A percentile compares a stretch with the other conserved stretches of the same genome.
These are phyloP conservation scores for Heliothis peltigera DNA, from an alignment of 2,888 invertebrate species.

Conservation along the genomic window DNA sequence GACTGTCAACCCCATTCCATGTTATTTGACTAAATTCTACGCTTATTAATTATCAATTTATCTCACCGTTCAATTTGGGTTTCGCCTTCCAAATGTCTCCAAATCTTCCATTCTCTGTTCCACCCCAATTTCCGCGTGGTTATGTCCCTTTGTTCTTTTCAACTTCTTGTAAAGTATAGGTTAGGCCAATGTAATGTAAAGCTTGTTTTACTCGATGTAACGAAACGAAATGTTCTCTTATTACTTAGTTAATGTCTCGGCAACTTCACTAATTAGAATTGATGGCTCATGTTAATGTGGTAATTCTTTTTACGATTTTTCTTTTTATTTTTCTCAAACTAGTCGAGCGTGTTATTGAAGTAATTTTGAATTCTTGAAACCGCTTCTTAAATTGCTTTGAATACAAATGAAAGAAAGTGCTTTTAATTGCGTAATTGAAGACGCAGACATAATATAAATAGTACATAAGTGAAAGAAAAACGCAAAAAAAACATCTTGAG, in stretches of 20 bases:
- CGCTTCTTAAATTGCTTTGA: not conserved
- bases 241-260: slow-evolving; percentile 8
- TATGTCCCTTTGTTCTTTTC: slow-evolving; percentile 1
- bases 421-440: no score
- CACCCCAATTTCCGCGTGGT: slow-evolving; percentile 12
- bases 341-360: slow-evolving; percentile 21
- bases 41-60: slow-evolving; percentile 10
- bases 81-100: slow-evolving; percentile 14
- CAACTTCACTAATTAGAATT: slow-evolving; percentile 48
- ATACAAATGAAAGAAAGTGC: no score
- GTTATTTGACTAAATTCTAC: slow-evolving; percentile 8
- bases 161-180: not conserved
- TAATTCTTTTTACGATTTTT: slow-evolving; percentile 11
- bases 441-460: no score
- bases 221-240: slow-evolving; percentile 1
- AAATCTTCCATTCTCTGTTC: slow-evolving; percentile 1
- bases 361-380: slow-evolving; percentile 12
- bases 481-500: no score
- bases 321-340: slow-evolving; percentile 17
- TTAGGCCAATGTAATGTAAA: not conserved
- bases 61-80: slow-evolving; percentile 9
- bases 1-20: slow-evolving; percentile 1
- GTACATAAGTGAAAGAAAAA: no score
- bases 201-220: slow-evolving; percentile 2
- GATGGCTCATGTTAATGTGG: slow-evolving; percentile 24